Conservation (phyloP, 2,888 invertebrate genomes). For the Cerastis rubricosa region DNA sequence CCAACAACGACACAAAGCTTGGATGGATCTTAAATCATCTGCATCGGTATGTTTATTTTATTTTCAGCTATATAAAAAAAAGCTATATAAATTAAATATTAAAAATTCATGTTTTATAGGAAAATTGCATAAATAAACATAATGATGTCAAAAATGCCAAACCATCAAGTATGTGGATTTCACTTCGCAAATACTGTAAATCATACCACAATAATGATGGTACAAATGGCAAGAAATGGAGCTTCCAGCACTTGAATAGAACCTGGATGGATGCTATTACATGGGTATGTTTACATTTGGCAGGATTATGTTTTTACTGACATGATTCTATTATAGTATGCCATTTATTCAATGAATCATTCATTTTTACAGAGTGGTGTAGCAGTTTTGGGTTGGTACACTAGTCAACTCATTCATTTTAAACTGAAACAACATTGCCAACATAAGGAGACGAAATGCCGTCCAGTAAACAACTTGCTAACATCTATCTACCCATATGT, state of each 20-base stretch:
- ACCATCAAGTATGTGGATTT: slow-evolving; percentile 75
- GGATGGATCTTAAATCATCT: slow-evolving; percentile 20
- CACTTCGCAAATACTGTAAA: slow-evolving; percentile 77
- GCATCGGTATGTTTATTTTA: slow-evolving; percentile 38
- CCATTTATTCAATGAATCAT: background rate
- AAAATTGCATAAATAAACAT: slow-evolving; percentile 52
- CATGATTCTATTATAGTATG: background rate
- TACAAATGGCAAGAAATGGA: slow-evolving; percentile 84
- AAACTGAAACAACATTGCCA: slow-evolving; percentile 78
- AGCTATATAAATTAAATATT: background rate
- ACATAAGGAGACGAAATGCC: slow-evolving; percentile 67
- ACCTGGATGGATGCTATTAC: slow-evolving; percentile 90
- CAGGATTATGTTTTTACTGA: slow-evolving; percentile 41
- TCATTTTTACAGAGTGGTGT: slow-evolving; percentile 90
- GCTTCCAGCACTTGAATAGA: slow-evolving; percentile 83
- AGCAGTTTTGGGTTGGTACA: slow-evolving; percentile 91
- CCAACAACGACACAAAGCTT: slow-evolving; percentile 17
- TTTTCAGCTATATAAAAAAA: too few relatives aligned
- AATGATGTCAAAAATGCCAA: slow-evolving; percentile 38
- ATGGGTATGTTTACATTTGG: slow-evolving; percentile 82
- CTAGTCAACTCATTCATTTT: slow-evolving; percentile 90
- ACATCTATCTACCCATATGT: slow-evolving; percentile 76
- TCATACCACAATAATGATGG: slow-evolving; percentile 73
- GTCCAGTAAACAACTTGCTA: slow-evolving; percentile 71
- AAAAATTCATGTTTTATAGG: background rate